Evolutionary conservation across 2,113 vertebrate genomes (phyloP).

Genomic region (Noctilio leporinus): DNA sequence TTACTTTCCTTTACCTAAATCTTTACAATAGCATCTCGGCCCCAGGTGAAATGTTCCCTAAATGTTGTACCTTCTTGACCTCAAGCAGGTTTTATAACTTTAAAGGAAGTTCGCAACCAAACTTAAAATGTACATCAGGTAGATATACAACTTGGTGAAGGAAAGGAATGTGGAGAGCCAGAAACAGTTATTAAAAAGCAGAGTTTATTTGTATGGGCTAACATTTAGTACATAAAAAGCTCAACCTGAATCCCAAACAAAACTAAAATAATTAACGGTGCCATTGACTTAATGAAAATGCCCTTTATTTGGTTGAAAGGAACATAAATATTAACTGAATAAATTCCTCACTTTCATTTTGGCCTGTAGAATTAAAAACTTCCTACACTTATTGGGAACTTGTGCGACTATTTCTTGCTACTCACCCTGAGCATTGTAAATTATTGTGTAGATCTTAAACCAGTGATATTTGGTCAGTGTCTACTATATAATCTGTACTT

Average conservation of each 20-base stretch:
- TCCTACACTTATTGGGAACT: neutral
- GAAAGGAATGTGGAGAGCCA: neutral
- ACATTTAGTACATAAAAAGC: slow-evolving; percentile 33
- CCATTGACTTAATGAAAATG: neutral
- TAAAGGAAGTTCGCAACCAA: neutral
- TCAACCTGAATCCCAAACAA: neutral
- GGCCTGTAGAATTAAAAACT: neutral
- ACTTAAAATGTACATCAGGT: neutral
- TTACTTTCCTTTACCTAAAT: neutral
- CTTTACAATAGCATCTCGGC: neutral
- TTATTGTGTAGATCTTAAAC: neutral
- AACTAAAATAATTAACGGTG: slow-evolving; percentile 18
- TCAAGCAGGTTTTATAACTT: neutral
- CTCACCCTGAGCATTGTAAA: neutral
- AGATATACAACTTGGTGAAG: slow-evolving; percentile 1
- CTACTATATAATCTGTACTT: neutral
- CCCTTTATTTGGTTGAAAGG: neutral
- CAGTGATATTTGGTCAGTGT: neutral
- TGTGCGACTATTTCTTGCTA: neutral
- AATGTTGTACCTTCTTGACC: neutral
- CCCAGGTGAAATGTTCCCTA: neutral
- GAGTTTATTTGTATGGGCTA: neutral
- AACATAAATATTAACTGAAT: neutral
- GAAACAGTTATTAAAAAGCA: neutral
- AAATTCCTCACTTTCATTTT: neutral